phyloP scores from a whole-genome alignment of 2,797 vertebrate genomes.

The Takifugu ocellatus region DNA sequence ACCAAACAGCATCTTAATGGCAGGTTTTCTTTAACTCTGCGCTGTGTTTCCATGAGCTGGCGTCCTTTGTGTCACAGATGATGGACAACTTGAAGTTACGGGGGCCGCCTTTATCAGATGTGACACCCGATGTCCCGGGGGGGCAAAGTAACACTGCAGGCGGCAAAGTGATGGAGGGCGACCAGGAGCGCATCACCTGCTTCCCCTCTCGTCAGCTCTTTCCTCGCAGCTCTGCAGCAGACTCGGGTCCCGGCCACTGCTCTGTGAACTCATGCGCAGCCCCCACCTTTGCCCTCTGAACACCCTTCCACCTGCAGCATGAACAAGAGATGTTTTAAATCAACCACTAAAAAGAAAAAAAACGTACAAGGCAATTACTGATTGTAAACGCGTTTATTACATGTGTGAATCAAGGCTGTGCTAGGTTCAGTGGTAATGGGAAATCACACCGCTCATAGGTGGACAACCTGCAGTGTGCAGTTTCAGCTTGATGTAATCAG shows the following conservation, averaged over 20 bases:
- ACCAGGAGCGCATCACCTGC: slow-evolving; percentile 79
- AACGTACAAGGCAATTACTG: too few species aligned
- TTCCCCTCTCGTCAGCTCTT: slow-evolving; percentile 61
- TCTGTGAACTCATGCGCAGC: slow-evolving; percentile 46
- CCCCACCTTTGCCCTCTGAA: slow-evolving; percentile 47
- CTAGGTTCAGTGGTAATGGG: neutral
- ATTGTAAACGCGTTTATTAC: too few species aligned
- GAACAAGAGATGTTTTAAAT: slow-evolving; percentile 27
- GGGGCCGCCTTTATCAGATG: slow-evolving; percentile 56
- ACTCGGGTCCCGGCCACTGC: slow-evolving; percentile 44
- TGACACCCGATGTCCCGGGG: slow-evolving; percentile 72
- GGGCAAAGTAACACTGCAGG: slow-evolving; percentile 40
- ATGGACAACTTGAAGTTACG: slow-evolving; percentile 28
- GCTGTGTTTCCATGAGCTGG: too few species aligned
- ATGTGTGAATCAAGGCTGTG: too few species aligned
- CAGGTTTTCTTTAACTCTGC: too few species aligned
- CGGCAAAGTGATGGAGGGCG: slow-evolving; percentile 55
- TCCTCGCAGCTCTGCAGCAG: slow-evolving; percentile 57
- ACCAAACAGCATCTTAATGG: too few species aligned
- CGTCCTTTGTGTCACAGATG: too few species aligned
- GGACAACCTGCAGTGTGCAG: slow-evolving; percentile 15
- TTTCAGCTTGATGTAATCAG: slow-evolving; percentile 55
- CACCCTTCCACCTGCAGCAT: slow-evolving; percentile 45
- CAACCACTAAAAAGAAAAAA: neutral
- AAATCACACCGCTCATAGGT: slow-evolving; percentile 14